Conservation (phyloP, 2,888 invertebrate species). For the Bellardia pandia region DNA sequence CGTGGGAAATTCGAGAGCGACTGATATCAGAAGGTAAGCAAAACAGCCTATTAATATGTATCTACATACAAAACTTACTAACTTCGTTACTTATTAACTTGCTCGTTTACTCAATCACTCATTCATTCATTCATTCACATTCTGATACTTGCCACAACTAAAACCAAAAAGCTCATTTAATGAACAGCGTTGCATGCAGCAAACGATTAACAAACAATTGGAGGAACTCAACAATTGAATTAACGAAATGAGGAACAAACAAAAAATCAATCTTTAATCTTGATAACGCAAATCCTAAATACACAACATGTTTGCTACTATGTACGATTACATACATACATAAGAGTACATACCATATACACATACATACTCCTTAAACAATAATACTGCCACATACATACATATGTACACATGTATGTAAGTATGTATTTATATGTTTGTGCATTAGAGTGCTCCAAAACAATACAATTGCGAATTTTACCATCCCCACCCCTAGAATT, state of each 20-base stretch:
- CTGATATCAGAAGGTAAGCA: constrained; percentile 96
- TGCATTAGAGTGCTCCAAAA: too few relatives aligned
- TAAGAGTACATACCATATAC: too few relatives aligned
- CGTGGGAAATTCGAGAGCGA: constrained; percentile 99
- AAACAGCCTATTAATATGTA: constrained; percentile 7
- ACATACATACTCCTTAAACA: too few relatives aligned
- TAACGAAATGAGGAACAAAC: constrained; percentile 36
- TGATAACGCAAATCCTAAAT: constrained; percentile 53
- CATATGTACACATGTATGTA: too few relatives aligned
- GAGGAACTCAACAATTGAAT: constrained; percentile 57
- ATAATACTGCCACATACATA: too few relatives aligned
- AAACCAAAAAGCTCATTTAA: constrained; percentile 30
- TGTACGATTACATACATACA: too few relatives aligned
- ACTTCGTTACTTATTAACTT: constrained; percentile 13
- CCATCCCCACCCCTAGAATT: too few relatives aligned
- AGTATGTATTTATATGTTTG: too few relatives aligned
- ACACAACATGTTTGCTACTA: background rate
- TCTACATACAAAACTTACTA: background rate
- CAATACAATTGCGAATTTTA: too few relatives aligned
- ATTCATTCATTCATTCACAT: background rate
- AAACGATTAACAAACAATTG: constrained; percentile 53
- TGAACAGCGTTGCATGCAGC: constrained; percentile 8
- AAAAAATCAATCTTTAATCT: constrained; percentile 46
- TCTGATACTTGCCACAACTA: background rate
- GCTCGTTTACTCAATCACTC: background rate